Base-by-base conservation (phyloP, 1,140 invertebrate genomes). In the Drosophila subpulchrella region DNA sequence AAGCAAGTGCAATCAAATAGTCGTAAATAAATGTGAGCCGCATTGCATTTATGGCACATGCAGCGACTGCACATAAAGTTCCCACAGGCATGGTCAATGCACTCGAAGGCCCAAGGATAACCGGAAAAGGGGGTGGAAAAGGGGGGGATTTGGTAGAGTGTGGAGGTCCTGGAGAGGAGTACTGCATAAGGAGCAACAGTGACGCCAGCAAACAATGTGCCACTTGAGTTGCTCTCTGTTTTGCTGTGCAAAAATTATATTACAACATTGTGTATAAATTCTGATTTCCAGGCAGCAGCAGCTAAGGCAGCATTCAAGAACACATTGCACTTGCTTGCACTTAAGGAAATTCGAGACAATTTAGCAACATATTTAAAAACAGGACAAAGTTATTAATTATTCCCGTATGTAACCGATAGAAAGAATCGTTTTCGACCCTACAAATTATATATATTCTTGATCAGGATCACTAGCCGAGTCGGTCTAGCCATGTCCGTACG, bases 201-300 rank as follows among this genome's bases (percentile, higher is more conserved):
- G 60, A 80, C 81, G 81, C 81, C 63, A 48, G 42, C 81, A 76
- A 79, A 84, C 81, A 84, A 84, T 85, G 81, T 84, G 83, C 75
- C 82, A 86, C 82, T 86, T 79, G 75, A 86, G 75, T 71, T 76
- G 82, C 82, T 70, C 75, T 74, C 75, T 85, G 82, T 85, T 82
- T 73, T 65, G 71, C 78, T 86, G 81, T 61, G 78, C 67, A 86
- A 85, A 86, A 86, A 88, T 86, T 86, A 88, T 86, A 83, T 86
- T 86, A 83, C 83, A 88, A 86, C 83, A 86, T 88, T 88, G 84
- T 88, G 80, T 82, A 86, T 86, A 88, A 88, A 86, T 82, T 86
- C 75, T 79, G 79, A 86, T 88, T 88, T 86, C 75, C 83, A 79
- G 78, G 82, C 65, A 48, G 41, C 20, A 68, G 42, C 51, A 70